These are phyloP conservation scores for Pimephales promelas DNA, from an alignment of 2,113 vertebrate species.

Conservation along the genomic window DNA sequence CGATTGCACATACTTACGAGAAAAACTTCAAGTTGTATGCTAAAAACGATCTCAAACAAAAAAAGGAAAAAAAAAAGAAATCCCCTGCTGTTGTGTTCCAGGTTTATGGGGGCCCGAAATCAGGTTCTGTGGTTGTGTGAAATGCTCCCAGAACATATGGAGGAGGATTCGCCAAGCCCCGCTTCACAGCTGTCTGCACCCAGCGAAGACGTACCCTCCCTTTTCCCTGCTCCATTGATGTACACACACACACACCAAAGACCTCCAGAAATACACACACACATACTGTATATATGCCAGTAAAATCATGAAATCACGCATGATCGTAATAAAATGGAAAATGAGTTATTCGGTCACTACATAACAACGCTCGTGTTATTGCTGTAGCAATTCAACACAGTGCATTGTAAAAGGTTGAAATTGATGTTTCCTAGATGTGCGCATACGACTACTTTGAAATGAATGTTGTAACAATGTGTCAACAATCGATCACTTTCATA, in stretches of 20 bases:
- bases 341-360: background rate
- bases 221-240: constrained; percentile 52
- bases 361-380: background rate
- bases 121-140: constrained; percentile 69
- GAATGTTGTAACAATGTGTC: background rate
- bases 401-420: background rate
- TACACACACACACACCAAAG: constrained; percentile 45
- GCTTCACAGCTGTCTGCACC: constrained; percentile 81
- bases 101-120: constrained; percentile 69
- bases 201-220: constrained; percentile 73
- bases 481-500: background rate
- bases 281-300: background rate
- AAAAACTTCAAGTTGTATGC: background rate
- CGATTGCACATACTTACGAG: background rate
- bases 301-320: constrained; percentile 5
- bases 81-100: constrained; percentile 68
- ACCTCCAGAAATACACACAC: constrained; percentile 32
- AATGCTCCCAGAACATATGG: constrained; percentile 79
- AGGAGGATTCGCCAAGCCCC: constrained; percentile 73
- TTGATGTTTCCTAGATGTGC: too few species aligned
- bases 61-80: constrained; percentile 19
- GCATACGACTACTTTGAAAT: background rate
- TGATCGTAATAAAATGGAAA: background rate
- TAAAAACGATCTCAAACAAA: constrained; percentile 3
- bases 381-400: background rate